These are phyloP conservation scores for Hartigia nigra DNA, from an alignment of 2,888 invertebrate genomes.

Conservation along the genomic window DNA sequence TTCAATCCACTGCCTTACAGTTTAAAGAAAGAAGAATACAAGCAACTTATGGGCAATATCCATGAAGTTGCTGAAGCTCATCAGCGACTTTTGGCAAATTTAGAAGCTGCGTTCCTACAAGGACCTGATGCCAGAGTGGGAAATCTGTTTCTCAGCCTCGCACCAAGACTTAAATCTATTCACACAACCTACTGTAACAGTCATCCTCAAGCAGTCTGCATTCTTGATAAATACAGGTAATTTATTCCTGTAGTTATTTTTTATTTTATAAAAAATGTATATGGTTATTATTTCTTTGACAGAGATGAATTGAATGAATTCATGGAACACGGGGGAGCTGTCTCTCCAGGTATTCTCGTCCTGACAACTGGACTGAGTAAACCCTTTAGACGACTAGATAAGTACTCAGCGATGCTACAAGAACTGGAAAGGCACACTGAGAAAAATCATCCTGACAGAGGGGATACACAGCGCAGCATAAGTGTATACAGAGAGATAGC, in stretches of 20 bases:
- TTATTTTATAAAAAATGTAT: not conserved
- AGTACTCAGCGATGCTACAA: slow-evolving; percentile 93
- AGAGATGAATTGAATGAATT: slow-evolving; percentile 86
- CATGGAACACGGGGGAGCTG: slow-evolving; percentile 90
- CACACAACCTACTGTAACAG: slow-evolving; percentile 91
- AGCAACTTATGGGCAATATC: slow-evolving; percentile 88
- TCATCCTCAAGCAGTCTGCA: slow-evolving; percentile 94
- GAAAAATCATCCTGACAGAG: slow-evolving; percentile 94
- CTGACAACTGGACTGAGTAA: slow-evolving; percentile 93
- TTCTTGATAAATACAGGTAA: slow-evolving; percentile 92
- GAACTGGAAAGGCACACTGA: slow-evolving; percentile 96
- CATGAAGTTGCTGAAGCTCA: slow-evolving; percentile 88
- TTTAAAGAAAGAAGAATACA: slow-evolving; percentile 86
- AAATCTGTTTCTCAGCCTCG: slow-evolving; percentile 88
- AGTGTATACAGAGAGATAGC: slow-evolving; percentile 95
- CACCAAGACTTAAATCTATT: slow-evolving; percentile 83
- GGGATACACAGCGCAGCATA: slow-evolving; percentile 95
- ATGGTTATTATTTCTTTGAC: slow-evolving; percentile 13
- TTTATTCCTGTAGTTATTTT: not conserved
- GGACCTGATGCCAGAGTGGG: slow-evolving; percentile 88
- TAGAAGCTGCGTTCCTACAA: slow-evolving; percentile 82
- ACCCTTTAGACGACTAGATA: slow-evolving; percentile 94
- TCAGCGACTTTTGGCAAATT: slow-evolving; percentile 79
- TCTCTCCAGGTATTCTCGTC: slow-evolving; percentile 87
- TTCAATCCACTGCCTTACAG: slow-evolving; percentile 67